Percentiles rank a stretch among this genome's conserved stretches.
Conservation (phyloP, 2,113 vertebrate genomes). For the Capreolus pygargus region DNA sequence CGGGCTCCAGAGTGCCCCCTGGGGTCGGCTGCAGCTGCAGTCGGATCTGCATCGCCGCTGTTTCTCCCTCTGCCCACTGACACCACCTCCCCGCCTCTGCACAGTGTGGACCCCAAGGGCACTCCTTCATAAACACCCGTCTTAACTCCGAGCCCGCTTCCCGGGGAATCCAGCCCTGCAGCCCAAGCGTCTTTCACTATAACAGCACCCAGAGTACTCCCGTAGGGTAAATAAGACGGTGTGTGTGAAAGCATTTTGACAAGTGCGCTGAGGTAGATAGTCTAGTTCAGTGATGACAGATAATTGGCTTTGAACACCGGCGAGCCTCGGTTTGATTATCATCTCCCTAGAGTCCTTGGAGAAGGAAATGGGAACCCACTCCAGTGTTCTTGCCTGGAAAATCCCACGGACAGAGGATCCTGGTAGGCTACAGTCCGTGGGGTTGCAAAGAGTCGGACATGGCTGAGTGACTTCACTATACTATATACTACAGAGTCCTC, state of each 20-base stretch:
- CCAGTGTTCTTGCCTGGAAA: neutral
- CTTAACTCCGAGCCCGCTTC: neutral
- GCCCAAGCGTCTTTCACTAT: neutral
- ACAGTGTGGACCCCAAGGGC: neutral
- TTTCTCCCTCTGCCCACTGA: neutral
- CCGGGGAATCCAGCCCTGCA: neutral
- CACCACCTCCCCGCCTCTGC: neutral
- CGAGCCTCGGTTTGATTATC: neutral
- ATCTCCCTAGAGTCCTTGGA: neutral
- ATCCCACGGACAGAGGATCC: neutral
- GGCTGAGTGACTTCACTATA: neutral
- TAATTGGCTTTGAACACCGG: neutral
- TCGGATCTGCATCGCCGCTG: neutral
- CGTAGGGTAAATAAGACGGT: neutral
- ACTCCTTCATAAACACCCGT: neutral
- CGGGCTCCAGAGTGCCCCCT: neutral
- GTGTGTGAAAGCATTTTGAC: neutral
- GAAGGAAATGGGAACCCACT: fast-evolving
- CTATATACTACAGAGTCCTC: neutral
- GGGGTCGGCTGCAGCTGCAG: neutral
- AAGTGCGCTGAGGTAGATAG: neutral
- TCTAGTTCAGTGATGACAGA: neutral
- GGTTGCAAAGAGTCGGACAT: fast-evolving
- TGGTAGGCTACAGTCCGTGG: neutral
- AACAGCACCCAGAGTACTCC: neutral